phyloP scores from a whole-genome alignment of 2,797 vertebrate genomes.

The Serranus cabrilla region DNA sequence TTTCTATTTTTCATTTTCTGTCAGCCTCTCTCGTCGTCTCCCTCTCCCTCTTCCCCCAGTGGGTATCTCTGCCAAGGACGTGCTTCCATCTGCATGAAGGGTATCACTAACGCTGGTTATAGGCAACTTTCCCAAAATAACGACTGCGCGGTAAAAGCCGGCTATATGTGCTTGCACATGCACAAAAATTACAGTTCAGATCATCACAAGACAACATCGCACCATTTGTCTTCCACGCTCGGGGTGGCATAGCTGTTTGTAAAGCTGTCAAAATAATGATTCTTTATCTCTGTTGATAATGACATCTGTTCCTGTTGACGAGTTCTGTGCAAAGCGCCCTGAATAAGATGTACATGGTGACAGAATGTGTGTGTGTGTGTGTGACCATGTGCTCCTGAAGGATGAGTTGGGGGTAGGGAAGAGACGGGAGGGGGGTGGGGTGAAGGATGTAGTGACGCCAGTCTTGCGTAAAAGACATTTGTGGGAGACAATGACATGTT shows the following conservation, averaged over 20 bases:
- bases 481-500: constrained; percentile 32
- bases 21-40: constrained; percentile 8
- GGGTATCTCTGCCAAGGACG: constrained; percentile 60
- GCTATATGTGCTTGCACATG: constrained; percentile 47
- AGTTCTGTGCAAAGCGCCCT: constrained; percentile 44
- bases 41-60: constrained; percentile 22
- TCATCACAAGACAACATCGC: constrained; percentile 37
- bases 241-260: constrained; percentile 68
- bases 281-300: constrained; percentile 76
- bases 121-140: constrained; percentile 64
- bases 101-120: constrained; percentile 30
- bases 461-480: constrained; percentile 57
- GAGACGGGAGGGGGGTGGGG: neutral
- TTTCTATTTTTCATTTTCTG: constrained; percentile 30
- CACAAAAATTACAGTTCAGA: constrained; percentile 62
- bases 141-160: constrained; percentile 44
- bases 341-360: constrained; percentile 29
- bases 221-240: constrained; percentile 69
- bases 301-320: constrained; percentile 76
- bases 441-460: constrained; percentile 19
- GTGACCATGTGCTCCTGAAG: constrained; percentile 30
- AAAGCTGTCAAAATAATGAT: constrained; percentile 78
- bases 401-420: constrained; percentile 26
- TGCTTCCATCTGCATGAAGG: constrained; percentile 67
- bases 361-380: constrained; percentile 10